These are phyloP conservation scores for Mesoclemmys tuberculata DNA, from an alignment of 2,113 vertebrate species.

Conservation along the genomic window DNA sequence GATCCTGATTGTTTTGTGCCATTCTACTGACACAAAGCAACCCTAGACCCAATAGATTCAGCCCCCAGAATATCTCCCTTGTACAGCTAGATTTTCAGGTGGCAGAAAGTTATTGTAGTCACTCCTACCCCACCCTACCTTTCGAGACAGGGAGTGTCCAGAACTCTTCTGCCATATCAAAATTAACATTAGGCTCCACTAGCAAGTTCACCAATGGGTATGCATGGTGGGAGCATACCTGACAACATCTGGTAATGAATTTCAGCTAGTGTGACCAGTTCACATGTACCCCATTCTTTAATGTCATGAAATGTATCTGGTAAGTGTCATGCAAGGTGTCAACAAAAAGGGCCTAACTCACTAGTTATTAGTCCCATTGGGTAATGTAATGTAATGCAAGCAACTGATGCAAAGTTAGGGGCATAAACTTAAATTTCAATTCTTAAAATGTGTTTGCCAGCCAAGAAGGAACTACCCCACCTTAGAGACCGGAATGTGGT, in stretches of 20 bases:
- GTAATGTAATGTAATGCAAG: neutral
- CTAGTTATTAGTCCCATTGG: neutral
- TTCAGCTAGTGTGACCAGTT: neutral
- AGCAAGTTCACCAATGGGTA: no score
- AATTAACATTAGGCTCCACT: no score
- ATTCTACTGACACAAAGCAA: no score
- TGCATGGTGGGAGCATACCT: neutral
- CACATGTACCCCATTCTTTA: neutral
- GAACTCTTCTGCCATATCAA: no score
- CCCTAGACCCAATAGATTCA: no score
- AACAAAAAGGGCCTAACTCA: neutral
- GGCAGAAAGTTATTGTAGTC: no score
- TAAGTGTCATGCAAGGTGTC: neutral
- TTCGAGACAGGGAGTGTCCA: no score
- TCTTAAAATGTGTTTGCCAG: neutral
- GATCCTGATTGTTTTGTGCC: neutral
- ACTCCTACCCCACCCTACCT: no score
- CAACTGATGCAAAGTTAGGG: neutral
- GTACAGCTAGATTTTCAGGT: no score
- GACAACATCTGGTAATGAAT: neutral
- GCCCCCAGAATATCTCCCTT: no score
- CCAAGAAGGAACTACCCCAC: neutral
- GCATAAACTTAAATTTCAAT: neutral
- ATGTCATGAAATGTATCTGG: neutral
- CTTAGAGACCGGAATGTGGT: neutral